A percentile compares a stretch with the other conserved stretches of the same genome.
phyloP scores from a whole-genome alignment of 2,797 vertebrate genomes.

The Argyrosomus regius region DNA sequence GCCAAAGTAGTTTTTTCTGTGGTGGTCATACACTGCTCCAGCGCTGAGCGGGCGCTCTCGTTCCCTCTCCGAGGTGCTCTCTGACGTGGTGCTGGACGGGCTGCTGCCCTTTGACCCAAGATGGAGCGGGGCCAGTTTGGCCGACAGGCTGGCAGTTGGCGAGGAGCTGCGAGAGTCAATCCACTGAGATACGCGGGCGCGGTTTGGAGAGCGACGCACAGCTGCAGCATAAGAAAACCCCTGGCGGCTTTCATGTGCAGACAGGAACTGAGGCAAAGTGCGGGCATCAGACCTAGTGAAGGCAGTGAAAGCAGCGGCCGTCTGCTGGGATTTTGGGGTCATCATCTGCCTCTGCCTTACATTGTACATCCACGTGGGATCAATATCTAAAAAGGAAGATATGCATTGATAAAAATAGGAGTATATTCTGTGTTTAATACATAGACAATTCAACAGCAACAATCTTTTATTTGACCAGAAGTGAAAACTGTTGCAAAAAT shows the following conservation, averaged over 20 bases:
- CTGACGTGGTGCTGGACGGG: slow-evolving; percentile 92
- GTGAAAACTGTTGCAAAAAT: slow-evolving; percentile 49
- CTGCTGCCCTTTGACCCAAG: slow-evolving; percentile 96
- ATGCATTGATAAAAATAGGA: not conserved
- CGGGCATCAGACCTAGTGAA: slow-evolving; percentile 84
- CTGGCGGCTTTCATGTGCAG: slow-evolving; percentile 88
- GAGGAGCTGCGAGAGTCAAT: slow-evolving; percentile 91
- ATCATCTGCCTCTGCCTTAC: slow-evolving; percentile 88
- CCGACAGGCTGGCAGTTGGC: slow-evolving; percentile 86
- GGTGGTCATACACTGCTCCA: slow-evolving; percentile 68
- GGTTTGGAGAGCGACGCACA: slow-evolving; percentile 87
- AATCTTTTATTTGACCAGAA: not conserved
- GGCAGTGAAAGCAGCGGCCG: slow-evolving; percentile 49
- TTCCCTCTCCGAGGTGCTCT: slow-evolving; percentile 87
- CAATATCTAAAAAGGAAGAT: slow-evolving; percentile 83
- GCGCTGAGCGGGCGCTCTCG: slow-evolving; percentile 83
- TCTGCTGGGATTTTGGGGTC: slow-evolving; percentile 82
- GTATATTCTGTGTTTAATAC: not conserved
- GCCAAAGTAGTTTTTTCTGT: slow-evolving; percentile 76
- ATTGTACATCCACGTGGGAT: slow-evolving; percentile 90
- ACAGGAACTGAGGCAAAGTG: slow-evolving; percentile 89
- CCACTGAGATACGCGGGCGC: slow-evolving; percentile 77
- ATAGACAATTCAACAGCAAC: not conserved
- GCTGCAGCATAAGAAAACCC: slow-evolving; percentile 92
- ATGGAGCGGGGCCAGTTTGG: slow-evolving; percentile 89